Evolutionary conservation across 2,888 invertebrate species (phyloP).

Genomic region (Oxystoma pomonae): DNA sequence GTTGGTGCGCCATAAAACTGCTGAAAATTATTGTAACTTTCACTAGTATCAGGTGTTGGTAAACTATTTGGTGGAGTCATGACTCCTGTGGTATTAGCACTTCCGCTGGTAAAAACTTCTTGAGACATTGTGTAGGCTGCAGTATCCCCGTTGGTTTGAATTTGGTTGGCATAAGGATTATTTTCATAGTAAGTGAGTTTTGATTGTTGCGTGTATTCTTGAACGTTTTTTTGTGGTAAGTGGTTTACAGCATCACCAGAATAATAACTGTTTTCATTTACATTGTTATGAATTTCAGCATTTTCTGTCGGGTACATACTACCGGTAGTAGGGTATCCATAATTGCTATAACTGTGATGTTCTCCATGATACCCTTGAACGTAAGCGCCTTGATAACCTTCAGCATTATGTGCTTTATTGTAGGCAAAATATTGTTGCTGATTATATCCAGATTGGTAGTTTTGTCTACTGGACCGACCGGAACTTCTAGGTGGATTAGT

Average conservation of each 20-base stretch:
- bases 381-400: conserved; percentile 40
- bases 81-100: conserved; percentile 49
- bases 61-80: conserved; percentile 59
- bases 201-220: conserved; percentile 23
- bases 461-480: conserved; percentile 36
- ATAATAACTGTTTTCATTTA: conserved; percentile 42
- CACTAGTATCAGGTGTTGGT: conserved; percentile 55
- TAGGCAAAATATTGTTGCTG: conserved; percentile 53
- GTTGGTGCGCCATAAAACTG: conserved; percentile 56
- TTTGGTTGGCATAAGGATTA: conserved; percentile 47
- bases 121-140: conserved; percentile 46
- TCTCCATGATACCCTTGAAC: conserved; percentile 39
- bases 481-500: conserved; percentile 25
- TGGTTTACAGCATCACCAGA: conserved; percentile 40
- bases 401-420: conserved; percentile 49
- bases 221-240: conserved; percentile 26
- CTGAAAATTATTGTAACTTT: conserved; percentile 66
- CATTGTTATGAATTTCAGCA: conserved; percentile 31
- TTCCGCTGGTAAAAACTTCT: conserved; percentile 48
- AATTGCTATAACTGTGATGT: conserved; percentile 43
- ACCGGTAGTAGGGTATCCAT: conserved; percentile 35
- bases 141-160: conserved; percentile 49
- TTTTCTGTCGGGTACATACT: conserved; percentile 42
- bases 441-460: conserved; percentile 48
- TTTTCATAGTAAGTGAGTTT: conserved; percentile 54